phyloP scores from a whole-genome alignment of 92 coral and sea anemone genomes.

The Pocillopora meandrina region DNA sequence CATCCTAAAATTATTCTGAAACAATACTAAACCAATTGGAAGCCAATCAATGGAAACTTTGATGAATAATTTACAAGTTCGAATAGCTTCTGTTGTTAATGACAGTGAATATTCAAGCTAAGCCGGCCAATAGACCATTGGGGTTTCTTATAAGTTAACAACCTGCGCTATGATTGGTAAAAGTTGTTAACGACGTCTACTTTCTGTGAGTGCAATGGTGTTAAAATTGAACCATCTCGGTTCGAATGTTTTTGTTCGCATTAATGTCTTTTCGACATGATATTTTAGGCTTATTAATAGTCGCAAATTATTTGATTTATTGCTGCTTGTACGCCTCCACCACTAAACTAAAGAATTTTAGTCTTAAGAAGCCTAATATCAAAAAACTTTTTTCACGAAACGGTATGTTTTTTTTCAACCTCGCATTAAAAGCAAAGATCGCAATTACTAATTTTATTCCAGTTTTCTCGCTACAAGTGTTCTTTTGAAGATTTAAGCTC shows the following conservation, averaged over 20 bases:
- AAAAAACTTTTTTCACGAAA: too few species aligned
- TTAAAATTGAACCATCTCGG: slow-evolving; percentile 49
- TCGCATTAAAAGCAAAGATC: background rate
- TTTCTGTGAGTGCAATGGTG: slow-evolving; percentile 34
- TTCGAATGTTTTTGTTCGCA: slow-evolving; percentile 4
- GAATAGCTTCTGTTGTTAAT: slow-evolving; percentile 30
- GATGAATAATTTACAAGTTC: slow-evolving; percentile 49
- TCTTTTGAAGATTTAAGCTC: too few species aligned
- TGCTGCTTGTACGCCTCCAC: background rate
- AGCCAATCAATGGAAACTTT: slow-evolving; percentile 41
- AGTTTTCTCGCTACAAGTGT: too few species aligned
- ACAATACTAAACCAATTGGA: slow-evolving; percentile 48
- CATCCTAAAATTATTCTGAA: slow-evolving; percentile 30
- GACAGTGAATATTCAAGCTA: slow-evolving; percentile 25
- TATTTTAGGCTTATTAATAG: slow-evolving; percentile 16
- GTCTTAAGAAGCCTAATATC: too few species aligned
- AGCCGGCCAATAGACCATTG: slow-evolving; percentile 35
- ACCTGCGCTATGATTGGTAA: slow-evolving; percentile 59
- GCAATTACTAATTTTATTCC: background rate
- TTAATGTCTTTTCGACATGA: slow-evolving; percentile 14
- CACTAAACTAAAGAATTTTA: background rate
- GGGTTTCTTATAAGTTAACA: slow-evolving; percentile 15
- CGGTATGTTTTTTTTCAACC: too few species aligned
- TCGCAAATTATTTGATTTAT: slow-evolving; percentile 9
- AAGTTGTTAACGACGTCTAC: slow-evolving; percentile 49